These are phyloP conservation scores for Creontiades dilutus DNA, from an alignment of 2,888 invertebrate genomes.

Conservation along the genomic window DNA sequence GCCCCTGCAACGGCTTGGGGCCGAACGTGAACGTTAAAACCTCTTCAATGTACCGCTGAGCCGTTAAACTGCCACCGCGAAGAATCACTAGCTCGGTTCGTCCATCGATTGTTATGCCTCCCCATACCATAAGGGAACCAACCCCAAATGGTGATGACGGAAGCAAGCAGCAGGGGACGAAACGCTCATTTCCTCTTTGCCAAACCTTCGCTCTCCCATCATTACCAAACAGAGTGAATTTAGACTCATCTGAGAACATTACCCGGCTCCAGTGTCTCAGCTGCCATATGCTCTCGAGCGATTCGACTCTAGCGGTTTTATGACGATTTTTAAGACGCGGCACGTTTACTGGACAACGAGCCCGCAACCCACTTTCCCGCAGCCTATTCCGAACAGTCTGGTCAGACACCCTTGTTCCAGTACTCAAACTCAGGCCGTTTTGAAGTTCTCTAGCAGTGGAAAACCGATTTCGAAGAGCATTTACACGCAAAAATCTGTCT, in stretches of 20 bases:
- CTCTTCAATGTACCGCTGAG: conserved; percentile 10
- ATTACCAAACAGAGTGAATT: no score
- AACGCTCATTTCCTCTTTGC: conserved; percentile 12
- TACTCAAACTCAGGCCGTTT: no score
- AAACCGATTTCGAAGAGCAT: no score
- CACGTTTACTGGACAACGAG: not conserved
- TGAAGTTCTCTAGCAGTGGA: no score
- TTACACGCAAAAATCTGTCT: no score
- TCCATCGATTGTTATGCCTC: not conserved
- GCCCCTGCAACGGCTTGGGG: not conserved
- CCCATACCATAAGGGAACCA: conserved; percentile 20
- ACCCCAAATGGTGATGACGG: not conserved
- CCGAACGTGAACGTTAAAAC: not conserved
- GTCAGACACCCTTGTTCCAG: no score
- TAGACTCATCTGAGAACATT: not conserved
- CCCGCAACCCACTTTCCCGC: not conserved
- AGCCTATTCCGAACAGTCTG: not conserved
- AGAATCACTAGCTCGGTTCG: not conserved
- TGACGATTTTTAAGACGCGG: conserved; percentile 6
- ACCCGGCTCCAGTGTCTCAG: not conserved
- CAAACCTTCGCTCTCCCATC: not conserved
- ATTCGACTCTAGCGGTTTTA: conserved; percentile 10
- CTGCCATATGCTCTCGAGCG: not conserved
- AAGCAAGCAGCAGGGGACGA: not conserved
- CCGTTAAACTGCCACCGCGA: not conserved